phyloP scores from a whole-genome alignment of 2,113 vertebrate genomes.

The Melanocharis versteri region DNA sequence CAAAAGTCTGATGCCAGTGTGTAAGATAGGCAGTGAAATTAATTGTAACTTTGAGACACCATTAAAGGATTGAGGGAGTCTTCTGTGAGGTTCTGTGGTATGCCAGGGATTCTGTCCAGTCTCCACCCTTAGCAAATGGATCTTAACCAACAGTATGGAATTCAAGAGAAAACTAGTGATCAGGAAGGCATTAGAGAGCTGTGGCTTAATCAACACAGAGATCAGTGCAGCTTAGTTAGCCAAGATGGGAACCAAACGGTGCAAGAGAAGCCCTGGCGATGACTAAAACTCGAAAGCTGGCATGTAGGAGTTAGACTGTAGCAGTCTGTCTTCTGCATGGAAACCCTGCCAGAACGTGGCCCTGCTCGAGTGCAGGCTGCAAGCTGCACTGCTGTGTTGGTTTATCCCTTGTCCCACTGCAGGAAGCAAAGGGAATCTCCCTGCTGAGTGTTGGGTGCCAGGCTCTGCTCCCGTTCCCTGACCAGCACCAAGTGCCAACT shows the following conservation, averaged over 20 bases:
- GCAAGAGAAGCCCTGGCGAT: conserved; percentile 2
- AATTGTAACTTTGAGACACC: neutral
- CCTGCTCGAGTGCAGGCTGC: neutral
- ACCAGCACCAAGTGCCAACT: neutral
- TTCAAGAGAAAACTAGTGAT: neutral
- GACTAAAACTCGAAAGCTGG: conserved; percentile 42
- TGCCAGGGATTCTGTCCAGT: neutral
- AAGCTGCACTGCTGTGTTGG: neutral
- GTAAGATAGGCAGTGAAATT: neutral
- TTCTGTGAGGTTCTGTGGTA: neutral
- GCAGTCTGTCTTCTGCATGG: neutral
- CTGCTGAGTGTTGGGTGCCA: neutral
- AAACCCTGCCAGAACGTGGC: neutral
- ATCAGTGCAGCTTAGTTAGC: neutral
- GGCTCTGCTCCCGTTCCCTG: neutral
- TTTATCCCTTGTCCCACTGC: neutral
- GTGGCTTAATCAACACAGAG: neutral
- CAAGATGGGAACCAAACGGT: neutral
- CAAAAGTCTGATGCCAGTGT: neutral
- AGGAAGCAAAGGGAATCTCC: neutral
- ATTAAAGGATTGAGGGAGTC: neutral
- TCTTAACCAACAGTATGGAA: neutral
- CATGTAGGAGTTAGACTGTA: conserved; percentile 51
- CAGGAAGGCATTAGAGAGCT: neutral
- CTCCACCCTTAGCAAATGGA: neutral